Conservation (phyloP, 2,113 vertebrate genomes). For the Delphinapterus leucas region DNA sequence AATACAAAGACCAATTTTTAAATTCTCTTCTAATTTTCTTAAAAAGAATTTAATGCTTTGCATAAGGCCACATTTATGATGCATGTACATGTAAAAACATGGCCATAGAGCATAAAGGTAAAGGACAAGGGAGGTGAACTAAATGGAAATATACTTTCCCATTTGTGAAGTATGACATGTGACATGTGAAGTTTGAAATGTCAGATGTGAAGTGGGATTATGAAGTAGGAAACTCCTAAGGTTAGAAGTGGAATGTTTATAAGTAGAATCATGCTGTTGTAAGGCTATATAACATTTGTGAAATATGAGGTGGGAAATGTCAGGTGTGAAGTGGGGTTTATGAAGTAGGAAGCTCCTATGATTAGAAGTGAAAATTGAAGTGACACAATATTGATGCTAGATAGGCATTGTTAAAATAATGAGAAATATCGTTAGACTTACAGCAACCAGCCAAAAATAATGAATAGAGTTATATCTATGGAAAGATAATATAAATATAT, state of each 20-base stretch:
- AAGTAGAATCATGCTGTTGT: background rate
- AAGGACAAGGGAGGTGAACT: background rate
- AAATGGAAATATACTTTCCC: background rate
- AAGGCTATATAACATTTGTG: background rate
- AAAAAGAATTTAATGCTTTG: background rate
- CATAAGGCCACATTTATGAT: background rate
- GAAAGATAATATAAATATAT: background rate
- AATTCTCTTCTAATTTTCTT: background rate
- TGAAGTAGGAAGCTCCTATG: background rate
- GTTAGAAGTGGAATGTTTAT: background rate
- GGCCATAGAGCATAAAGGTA: background rate
- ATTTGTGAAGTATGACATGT: background rate
- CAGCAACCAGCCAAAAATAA: background rate
- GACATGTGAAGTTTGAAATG: background rate
- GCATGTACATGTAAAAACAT: background rate
- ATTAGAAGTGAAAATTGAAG: background rate
- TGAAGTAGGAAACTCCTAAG: background rate
- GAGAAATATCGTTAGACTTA: background rate
- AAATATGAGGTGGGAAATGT: background rate
- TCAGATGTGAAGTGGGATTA: background rate
- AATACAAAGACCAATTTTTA: background rate
- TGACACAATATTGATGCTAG: background rate
- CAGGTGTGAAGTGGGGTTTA: background rate
- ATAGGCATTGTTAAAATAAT: background rate
- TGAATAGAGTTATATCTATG: background rate